Evolutionary conservation across 2,888 invertebrate species (phyloP), one percentile per base, ranked within the genome.

Genomic region (Microplitis deprimator): DNA sequence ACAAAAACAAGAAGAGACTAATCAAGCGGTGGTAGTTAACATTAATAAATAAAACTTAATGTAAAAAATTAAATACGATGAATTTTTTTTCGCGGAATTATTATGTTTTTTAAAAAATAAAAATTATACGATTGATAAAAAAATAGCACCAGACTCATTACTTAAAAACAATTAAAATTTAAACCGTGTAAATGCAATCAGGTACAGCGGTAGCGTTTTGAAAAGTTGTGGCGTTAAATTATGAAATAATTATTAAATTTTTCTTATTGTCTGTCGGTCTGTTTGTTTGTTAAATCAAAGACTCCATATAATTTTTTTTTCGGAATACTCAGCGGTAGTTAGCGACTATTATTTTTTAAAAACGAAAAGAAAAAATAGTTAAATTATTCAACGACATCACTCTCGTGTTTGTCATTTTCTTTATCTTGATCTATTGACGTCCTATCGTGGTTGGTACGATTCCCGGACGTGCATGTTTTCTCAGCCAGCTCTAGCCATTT

Each of bases 401-500:
- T 75, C 83, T 84, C 78, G 82, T 84, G 79, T 79, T 82, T 78
- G 62, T 75, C 79, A 69, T 86, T 85, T 39, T 88, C 86, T 60
- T 82, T 83, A 7, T 84, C 84, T 50, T 77, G 77, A 29, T 76
- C 39, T 16, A 79, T 70, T 17, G 81, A 72, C 39, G 83, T 85
- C 87, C 88, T 88, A 81, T 88, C 88, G 82, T 88, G 88, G 77
- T 88, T 88, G 65, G 88, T 88, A 76, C 87, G 86, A 79, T 86
- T 87, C 68, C 87, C 86, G 41, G 83, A 82, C 39, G 82, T 79
- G 70, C 82, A 83, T 39, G 78, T 81, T 29, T 71, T 81, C 68
- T 87, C 91, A 1, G 96, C 94, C 81, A 96, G 91, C 77, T 94
- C 93, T 84, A 96, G 91, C 98, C 97, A 98, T 86, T 96, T 95